These are phyloP conservation scores for Ciconia maguari DNA, from an alignment of 2,113 vertebrate species.

Conservation along the genomic window DNA sequence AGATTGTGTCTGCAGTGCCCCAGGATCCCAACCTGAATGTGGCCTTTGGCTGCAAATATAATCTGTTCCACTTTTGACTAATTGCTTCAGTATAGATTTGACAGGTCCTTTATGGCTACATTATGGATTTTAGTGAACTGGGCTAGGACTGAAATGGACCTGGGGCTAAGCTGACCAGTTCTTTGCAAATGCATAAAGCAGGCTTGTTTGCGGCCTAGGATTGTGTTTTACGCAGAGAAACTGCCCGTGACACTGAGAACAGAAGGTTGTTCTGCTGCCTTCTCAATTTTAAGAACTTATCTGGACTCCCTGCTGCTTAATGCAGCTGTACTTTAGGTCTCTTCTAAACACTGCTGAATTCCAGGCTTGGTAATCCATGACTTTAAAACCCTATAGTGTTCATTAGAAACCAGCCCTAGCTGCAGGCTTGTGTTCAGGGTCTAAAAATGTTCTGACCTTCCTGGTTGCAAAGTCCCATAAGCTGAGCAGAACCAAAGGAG, in stretches of 20 bases:
- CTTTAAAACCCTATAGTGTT: background rate
- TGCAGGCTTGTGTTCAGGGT: background rate
- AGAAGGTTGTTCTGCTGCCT: slow-evolving; percentile 4
- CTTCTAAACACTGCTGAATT: slow-evolving; percentile 14
- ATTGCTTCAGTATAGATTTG: background rate
- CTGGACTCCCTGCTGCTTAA: slow-evolving; percentile 39
- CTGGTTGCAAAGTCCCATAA: background rate
- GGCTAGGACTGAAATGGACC: background rate
- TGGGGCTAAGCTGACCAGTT: background rate
- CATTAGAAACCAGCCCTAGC: background rate
- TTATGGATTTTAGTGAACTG: background rate
- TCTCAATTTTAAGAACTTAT: slow-evolving; percentile 19
- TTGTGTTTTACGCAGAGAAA: background rate
- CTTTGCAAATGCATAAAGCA: background rate
- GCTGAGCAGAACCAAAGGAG: background rate
- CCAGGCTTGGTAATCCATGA: background rate
- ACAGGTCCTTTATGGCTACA: background rate
- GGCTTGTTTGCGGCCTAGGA: background rate
- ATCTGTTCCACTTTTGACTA: background rate
- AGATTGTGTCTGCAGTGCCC: background rate
- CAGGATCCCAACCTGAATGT: background rate
- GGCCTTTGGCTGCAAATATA: background rate
- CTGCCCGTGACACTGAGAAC: background rate
- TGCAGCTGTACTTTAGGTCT: slow-evolving; percentile 39
- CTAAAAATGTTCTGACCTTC: slow-evolving; percentile 23